Evolutionary conservation across 2,797 vertebrate species (phyloP), one percentile per base, ranked within the genome.

Genomic region (Danio choprae): DNA sequence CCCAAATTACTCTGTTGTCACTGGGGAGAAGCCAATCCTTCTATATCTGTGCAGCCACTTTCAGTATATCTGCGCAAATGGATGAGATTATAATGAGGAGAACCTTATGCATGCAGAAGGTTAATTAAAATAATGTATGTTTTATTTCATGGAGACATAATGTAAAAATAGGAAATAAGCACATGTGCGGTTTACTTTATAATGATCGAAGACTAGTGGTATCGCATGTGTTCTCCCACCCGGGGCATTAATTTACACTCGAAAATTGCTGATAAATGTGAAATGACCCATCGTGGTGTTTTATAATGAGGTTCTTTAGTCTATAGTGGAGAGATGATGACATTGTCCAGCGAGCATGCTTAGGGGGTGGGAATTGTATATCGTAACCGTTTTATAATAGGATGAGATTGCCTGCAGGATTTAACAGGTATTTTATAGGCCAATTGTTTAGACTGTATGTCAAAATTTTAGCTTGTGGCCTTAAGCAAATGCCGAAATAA

Each of bases 261-360:
- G 46, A 53, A 71, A 79, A 71, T 13, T 70, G 77, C 77, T 53
- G 77, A 71, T 71, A 36, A 77, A 71, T 62, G 67, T 71, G 77
- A 79, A 79, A 79, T 78, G 36, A 70, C 36, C 29, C 55, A 62
- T 79, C 18, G n/a, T 43, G 56, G 18, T 71, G 67, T 79, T 70
- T 71, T 43, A 53, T 79, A 63, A 79, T 71, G 67, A 79, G 77
- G 12, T 79, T 71, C 56, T 62, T 79, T 29, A 36, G 36, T 53
- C 67, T 40, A 11, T 48, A 64, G 58, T 51, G 29, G 65, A 78
- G 44, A 6, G 7, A 68, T 20, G 55, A 78, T 60, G 53, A 69
- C 55, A 51, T n/a, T 43, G 38, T 79, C 43, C 77, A 62, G 6
- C 10, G 16, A 71, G 63, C 67, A 53, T 53, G 44, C 36, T 40